Percentiles rank a stretch among this genome's conserved stretches.
phyloP scores from a whole-genome alignment of 2,113 vertebrate species.

The Greenwoodochromis staneri region DNA sequence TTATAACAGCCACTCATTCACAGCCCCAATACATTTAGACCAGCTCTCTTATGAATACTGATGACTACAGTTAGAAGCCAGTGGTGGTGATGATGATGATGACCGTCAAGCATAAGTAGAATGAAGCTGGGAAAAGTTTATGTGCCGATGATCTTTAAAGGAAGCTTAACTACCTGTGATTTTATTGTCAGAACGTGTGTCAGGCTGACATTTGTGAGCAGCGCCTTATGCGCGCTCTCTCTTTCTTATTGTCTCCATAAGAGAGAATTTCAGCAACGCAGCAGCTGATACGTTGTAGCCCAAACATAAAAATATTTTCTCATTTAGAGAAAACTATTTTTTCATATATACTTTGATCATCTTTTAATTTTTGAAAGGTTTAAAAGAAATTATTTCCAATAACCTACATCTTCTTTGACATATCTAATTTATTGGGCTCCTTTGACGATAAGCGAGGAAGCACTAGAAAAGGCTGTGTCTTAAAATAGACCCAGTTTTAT shows the following conservation, averaged over 20 bases:
- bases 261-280: neutral
- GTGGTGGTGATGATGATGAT: neutral
- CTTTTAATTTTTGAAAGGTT: neutral
- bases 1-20: conserved; percentile 54
- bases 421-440: neutral
- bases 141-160: conserved; percentile 7
- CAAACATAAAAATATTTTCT: neutral
- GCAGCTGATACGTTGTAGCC: neutral
- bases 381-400: neutral
- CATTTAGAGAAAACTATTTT: neutral
- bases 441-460: neutral
- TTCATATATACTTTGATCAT: neutral
- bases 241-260: neutral
- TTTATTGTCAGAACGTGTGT: conserved; percentile 3
- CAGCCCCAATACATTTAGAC: conserved; percentile 35
- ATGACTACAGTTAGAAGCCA: conserved; percentile 26
- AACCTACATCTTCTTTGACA: neutral
- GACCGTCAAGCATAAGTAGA: conserved; percentile 13
- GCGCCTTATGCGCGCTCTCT: neutral
- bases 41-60: conserved; percentile 36
- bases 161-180: conserved; percentile 9
- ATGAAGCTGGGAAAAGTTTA: neutral
- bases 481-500: neutral
- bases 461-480: neutral
- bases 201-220: neutral